Evolutionary conservation across 1,140 invertebrate species (phyloP).

Genomic region (Drosophila littoralis): DNA sequence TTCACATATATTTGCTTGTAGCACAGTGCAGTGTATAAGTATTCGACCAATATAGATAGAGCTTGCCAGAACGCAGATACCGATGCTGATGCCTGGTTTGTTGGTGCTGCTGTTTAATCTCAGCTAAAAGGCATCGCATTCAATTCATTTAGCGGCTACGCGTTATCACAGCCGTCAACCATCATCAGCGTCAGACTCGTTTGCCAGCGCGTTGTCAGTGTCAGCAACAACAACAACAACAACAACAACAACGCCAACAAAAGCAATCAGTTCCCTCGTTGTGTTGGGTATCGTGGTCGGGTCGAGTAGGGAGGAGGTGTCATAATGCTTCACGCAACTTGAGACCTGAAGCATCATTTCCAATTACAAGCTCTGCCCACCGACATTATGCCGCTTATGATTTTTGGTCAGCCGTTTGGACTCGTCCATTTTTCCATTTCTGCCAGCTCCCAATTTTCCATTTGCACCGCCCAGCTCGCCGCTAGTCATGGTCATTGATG

Average conservation of each 20-base stretch:
- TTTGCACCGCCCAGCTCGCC: background rate
- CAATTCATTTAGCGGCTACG: conserved; percentile 70
- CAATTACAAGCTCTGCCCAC: conserved; percentile 58
- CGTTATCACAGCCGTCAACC: conserved; percentile 52
- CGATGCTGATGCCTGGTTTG: conserved; percentile 18
- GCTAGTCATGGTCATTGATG: conserved; percentile 61
- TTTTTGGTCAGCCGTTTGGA: conserved; percentile 39
- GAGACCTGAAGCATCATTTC: conserved; percentile 73
- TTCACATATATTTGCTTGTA: background rate
- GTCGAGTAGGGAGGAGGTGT: conserved; percentile 15
- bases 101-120: conserved; percentile 45
- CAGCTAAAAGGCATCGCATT: conserved; percentile 60
- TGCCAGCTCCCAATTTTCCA: background rate
- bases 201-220: conserved; percentile 33
- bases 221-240: conserved; percentile 14
- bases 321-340: conserved; percentile 67
- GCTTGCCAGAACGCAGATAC: background rate
- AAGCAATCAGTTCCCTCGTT: conserved; percentile 5
- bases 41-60: conserved; percentile 4
- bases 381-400: conserved; percentile 41
- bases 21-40: conserved; percentile 42
- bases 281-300: conserved; percentile 3
- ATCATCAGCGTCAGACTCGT: conserved; percentile 51
- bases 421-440: conserved; percentile 11
- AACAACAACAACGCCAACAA: conserved; percentile 2